Base-by-base conservation (phyloP, 2,797 vertebrate species). In the Cichlasoma orientale region DNA sequence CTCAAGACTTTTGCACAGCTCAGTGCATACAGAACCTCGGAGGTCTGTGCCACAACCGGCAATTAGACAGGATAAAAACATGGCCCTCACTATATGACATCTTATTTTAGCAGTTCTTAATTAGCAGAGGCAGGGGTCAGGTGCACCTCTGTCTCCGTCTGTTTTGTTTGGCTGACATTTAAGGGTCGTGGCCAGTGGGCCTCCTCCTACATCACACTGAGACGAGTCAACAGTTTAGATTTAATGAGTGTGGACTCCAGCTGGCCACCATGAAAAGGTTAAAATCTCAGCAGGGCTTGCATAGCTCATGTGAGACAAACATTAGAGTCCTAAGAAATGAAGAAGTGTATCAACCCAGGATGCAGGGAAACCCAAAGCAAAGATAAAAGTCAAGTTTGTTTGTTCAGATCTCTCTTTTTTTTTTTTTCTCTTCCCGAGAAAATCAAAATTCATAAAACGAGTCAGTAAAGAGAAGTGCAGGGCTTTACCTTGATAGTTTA, bases 161-260 rank as follows among this genome's bases (percentile, higher is more conserved):
- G 88, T 88, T 94, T 92, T 92, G 89, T 92, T 93, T 92, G 90
- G 83, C 89, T 94, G 92, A 94, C 92, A 93, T 95, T 95, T 94
- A 91, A 92, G 91, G 90, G 87, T 92, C 66, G 76, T 50, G 88
- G 90, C 85, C 89, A 88, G 85, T 84, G 85, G 77, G 87, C 89
- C 82, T 77, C 80, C 84, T 83, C 69, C 77, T 81, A 88, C 79
- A 86, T 76, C 90, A 82, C 63, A 78, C 86, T 82, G 88, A 87
- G 90, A 84, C 76, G 29, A 94, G 94, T 90, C 91, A 93, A 93
- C 90, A 88, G 91, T 83, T 90, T 90, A 82, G 89, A 90, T 92
- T 93, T 95, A 95, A 95, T 94, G 93, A 95, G 93, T 74, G 82
- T 74, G 83, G 87, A 90, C 84, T 93, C 92, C 93, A 94, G 92